phyloP scores from a whole-genome alignment of 1,140 invertebrate species.

The Muscidifurax raptorellus region DNA sequence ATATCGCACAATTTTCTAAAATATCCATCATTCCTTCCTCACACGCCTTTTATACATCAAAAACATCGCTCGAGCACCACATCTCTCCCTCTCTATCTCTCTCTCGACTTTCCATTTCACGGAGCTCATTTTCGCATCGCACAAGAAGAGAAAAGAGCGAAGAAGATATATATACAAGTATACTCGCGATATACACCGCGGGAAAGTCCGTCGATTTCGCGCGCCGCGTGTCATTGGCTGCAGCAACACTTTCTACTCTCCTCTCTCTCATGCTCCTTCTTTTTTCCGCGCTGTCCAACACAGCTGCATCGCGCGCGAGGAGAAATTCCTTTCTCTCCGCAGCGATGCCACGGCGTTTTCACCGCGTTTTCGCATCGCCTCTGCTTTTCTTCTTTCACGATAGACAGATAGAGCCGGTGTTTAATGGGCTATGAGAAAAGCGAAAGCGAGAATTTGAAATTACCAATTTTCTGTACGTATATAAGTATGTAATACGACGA shows the following conservation, averaged over 20 bases:
- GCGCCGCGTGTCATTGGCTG: conserved; percentile 21
- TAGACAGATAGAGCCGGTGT: not conserved
- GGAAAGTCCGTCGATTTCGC: conserved; percentile 42
- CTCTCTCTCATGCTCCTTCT: conserved; percentile 3
- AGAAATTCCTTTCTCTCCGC: conserved; percentile 8
- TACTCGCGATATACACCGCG: conserved; percentile 6
- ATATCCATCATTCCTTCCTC: too few species aligned
- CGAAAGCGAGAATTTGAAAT: not conserved
- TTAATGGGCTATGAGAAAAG: not conserved
- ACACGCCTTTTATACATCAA: too few species aligned
- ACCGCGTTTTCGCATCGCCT: not conserved
- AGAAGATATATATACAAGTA: not conserved
- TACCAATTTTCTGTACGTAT: not conserved
- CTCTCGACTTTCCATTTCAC: conserved; percentile 45
- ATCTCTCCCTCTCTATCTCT: not conserved
- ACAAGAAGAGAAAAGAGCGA: not conserved
- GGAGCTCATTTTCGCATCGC: conserved; percentile 11
- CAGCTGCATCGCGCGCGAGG: not conserved
- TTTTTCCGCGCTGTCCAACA: not conserved
- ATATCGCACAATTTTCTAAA: too few species aligned
- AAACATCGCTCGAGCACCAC: not conserved
- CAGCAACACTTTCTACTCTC: conserved; percentile 40
- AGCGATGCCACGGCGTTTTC: not conserved
- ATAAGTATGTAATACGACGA: not conserved
- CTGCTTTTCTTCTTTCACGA: not conserved